Base-by-base conservation (phyloP, 2,888 invertebrate genomes). In the Morpho helenor region DNA sequence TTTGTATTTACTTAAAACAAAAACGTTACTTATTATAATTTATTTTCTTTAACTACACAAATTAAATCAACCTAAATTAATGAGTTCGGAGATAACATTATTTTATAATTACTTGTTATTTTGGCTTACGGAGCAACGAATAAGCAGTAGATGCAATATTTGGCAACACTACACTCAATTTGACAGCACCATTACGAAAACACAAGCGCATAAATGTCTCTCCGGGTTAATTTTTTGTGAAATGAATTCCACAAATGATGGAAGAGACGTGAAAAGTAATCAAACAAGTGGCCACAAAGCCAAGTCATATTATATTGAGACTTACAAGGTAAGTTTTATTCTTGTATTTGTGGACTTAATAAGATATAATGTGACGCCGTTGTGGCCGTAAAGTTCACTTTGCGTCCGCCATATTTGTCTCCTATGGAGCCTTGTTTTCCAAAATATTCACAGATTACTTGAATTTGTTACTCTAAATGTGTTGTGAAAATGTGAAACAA, bases 191-290 rank as follows among this genome's bases (percentile, higher is more conserved):
- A 81, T 83, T 81, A 77, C 76, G 87, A 89, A 90, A 90, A 91
- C 89, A 91, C 90, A 89, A 91, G 90, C 90, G 84, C 84, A 84
- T 88, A 89, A 87, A 91, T 91, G 91, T 91, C 90, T 87, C 87
- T 84, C 88, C 87, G 86, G 84, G 82, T 87, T 88, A 87, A 89
- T 90, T 90, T 88, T 84, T 72, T 90, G 85, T 90, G 91, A 91
- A 90, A 91, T 91, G 91, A 90, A 88, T 91, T 91, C 91, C 83
- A 87, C 87, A 88, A 89, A 89, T 88, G 89, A 91, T 84, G 88
- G 83, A 80, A 88, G 87, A 87, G 87, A 90, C 76, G 87, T 90
- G 84, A 90, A 88, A 86, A 89, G 79, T 91, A 80, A 80, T 82
- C 81, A 79, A 82, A 80, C 80, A 73, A 84, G 82, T 82, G 80